Conservation (phyloP, 2,888 invertebrate genomes). For the Vannuccia rotundouncinata region DNA sequence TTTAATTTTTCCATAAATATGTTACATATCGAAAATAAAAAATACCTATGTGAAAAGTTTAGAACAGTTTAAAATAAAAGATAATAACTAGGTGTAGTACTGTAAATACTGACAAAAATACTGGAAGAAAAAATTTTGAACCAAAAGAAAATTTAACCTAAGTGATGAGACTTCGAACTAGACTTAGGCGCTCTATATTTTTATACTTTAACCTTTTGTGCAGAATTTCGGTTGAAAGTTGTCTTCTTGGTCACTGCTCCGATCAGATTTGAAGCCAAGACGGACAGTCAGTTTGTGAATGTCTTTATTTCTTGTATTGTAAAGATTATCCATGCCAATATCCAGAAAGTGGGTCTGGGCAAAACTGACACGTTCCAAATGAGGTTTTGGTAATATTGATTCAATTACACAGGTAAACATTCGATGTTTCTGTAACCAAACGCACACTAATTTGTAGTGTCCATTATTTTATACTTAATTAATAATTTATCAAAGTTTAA, state of each 20-base stretch:
- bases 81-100: too few relatives aligned
- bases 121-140: background rate
- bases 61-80: too few relatives aligned
- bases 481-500: too few relatives aligned
- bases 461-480: too few relatives aligned
- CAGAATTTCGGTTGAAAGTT: background rate
- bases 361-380: background rate
- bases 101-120: background rate
- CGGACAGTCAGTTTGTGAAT: background rate
- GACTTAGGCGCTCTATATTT: too few relatives aligned
- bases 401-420: background rate
- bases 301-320: background rate
- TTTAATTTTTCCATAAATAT: too few relatives aligned
- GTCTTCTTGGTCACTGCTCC: background rate
- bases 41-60: too few relatives aligned
- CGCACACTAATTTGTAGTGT: too few relatives aligned
- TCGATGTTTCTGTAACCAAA: background rate
- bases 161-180: too few relatives aligned
- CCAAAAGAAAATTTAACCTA: background rate
- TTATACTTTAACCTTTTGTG: background rate
- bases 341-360: background rate
- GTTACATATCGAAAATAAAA: too few relatives aligned
- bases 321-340: background rate
- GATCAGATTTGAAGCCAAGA: background rate
- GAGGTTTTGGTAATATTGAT: background rate